These are phyloP conservation scores for Hirtodrosophila histrioides DNA, from an alignment of 2,888 invertebrate species.

Conservation along the genomic window DNA sequence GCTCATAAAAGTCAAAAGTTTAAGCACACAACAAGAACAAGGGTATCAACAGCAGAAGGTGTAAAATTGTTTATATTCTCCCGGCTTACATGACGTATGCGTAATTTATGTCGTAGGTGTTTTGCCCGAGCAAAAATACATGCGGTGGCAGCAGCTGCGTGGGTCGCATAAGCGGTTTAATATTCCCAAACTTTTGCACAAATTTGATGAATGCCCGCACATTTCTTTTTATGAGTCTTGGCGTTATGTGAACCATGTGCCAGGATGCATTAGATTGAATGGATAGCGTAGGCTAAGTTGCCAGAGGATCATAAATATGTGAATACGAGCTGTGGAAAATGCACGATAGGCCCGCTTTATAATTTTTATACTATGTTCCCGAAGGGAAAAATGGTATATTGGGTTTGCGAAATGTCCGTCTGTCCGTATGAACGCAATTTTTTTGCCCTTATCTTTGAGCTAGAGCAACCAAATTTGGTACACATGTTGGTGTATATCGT, in stretches of 20 bases:
- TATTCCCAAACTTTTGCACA: constrained; percentile 59
- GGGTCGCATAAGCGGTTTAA: constrained; percentile 64
- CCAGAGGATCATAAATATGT: neutral
- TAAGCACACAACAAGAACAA: constrained; percentile 34
- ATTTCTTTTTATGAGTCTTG: neutral
- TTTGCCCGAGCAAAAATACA: constrained; percentile 8
- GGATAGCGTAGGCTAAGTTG: neutral
- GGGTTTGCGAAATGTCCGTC: no score
- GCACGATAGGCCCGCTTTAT: no score
- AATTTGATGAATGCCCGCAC: constrained; percentile 41
- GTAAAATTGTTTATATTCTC: constrained; percentile 57
- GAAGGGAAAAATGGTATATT: no score
- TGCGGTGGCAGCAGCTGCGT: constrained; percentile 50
- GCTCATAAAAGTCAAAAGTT: constrained; percentile 72
- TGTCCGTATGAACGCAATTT: no score
- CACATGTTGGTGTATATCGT: no score
- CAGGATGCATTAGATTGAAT: neutral
- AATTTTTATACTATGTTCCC: no score
- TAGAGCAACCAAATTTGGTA: no score
- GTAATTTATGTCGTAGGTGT: constrained; percentile 66
- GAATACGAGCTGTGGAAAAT: neutral
- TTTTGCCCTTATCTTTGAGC: no score
- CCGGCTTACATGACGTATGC: constrained; percentile 66
- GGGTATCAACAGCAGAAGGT: constrained; percentile 27
- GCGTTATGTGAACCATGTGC: constrained; percentile 1